Percentiles rank a stretch among this genome's conserved stretches.
Evolutionary conservation across 2,113 vertebrate genomes (phyloP).

Genomic region (Solea senegalensis): DNA sequence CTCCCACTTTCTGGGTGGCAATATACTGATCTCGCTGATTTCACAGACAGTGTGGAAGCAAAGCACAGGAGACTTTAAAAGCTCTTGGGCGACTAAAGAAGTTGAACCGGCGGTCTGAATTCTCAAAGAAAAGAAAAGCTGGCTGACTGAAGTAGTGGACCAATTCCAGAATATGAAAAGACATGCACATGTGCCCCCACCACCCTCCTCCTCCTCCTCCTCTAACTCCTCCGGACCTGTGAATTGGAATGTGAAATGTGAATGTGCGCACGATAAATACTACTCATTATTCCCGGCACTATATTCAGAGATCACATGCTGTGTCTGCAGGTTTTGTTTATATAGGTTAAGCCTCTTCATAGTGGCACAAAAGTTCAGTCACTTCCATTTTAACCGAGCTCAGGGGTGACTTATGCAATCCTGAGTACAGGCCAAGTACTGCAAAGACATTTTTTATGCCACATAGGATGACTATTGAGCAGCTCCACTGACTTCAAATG

Average conservation of each 20-base stretch:
- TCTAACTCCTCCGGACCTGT: constrained; percentile 21
- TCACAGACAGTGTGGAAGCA: constrained; percentile 40
- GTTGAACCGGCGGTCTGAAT: constrained; percentile 45
- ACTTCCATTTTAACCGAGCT: background rate
- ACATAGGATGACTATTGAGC: no score
- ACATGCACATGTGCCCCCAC: background rate
- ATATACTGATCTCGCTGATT: constrained; percentile 52
- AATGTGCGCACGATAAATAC: constrained; percentile 28
- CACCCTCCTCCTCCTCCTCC: background rate
- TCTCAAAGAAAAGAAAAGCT: constrained; percentile 12
- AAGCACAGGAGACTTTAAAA: constrained; percentile 34
- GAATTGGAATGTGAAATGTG: constrained; percentile 33
- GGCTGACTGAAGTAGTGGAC: constrained; percentile 35
- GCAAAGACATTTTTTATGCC: no score
- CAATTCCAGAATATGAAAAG: constrained; percentile 17
- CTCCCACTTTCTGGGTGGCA: constrained; percentile 25
- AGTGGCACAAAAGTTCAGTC: background rate
- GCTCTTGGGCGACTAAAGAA: constrained; percentile 46
- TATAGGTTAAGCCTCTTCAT: constrained; percentile 19
- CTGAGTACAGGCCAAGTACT: no score
- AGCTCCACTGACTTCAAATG: no score
- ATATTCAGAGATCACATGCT: constrained; percentile 13
- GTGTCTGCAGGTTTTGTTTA: constrained; percentile 1
- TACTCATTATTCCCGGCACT: constrained; percentile 30
- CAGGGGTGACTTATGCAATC: background rate